Evolutionary conservation across 2,888 invertebrate species (phyloP).

Genomic region (Callinectes sapidus): DNA sequence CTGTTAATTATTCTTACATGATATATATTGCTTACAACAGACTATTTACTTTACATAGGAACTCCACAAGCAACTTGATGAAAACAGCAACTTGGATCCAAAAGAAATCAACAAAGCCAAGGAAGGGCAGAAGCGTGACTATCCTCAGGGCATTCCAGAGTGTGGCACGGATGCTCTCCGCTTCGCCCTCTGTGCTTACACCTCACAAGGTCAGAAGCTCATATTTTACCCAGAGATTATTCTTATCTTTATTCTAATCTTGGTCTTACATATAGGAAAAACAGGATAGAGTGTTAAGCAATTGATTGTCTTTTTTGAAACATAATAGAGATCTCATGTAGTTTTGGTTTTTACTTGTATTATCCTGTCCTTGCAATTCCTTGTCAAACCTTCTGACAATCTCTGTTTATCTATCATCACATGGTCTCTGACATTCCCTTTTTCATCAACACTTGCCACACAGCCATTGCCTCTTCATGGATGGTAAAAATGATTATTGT

Average conservation of each 20-base stretch:
- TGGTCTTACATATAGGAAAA: background rate
- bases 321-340: background rate
- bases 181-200: slow-evolving; percentile 92
- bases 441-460: too few species aligned
- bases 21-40: background rate
- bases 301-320: background rate
- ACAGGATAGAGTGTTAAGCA: background rate
- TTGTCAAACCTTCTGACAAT: too few species aligned
- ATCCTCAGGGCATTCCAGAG: slow-evolving; percentile 94
- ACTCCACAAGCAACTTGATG: slow-evolving; percentile 83
- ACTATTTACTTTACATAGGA: slow-evolving; percentile 75
- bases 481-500: too few species aligned
- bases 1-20: background rate
- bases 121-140: slow-evolving; percentile 80
- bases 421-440: too few species aligned
- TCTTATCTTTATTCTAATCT: background rate
- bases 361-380: too few species aligned
- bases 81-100: slow-evolving; percentile 89
- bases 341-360: too few species aligned
- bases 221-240: background rate
- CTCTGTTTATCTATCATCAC: too few species aligned
- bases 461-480: too few species aligned
- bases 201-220: slow-evolving; percentile 82
- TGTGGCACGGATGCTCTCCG: slow-evolving; percentile 96
- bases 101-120: slow-evolving; percentile 86